Conservation (phyloP, 2,797 vertebrate species). For the Enteromius fasciolatus region DNA sequence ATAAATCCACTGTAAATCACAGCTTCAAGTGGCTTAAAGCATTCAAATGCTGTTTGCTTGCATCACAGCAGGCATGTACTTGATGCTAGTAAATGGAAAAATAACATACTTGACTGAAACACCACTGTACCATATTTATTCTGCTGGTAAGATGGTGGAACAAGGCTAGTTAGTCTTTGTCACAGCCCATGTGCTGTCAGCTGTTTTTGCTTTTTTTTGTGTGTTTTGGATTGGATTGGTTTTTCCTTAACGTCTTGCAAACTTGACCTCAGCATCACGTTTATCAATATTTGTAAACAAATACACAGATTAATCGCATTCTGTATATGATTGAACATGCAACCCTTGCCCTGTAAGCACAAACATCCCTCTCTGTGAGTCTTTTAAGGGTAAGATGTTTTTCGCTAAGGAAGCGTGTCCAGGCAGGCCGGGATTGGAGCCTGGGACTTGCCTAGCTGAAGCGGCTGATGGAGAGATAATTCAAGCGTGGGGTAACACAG, state of each 20-base stretch:
- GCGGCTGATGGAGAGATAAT: conserved; percentile 67
- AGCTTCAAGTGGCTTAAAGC: background rate
- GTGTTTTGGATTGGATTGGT: conserved; percentile 8
- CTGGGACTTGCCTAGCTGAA: conserved; percentile 63
- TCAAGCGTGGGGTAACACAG: conserved; percentile 58
- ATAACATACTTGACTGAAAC: too few relatives aligned
- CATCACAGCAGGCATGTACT: background rate
- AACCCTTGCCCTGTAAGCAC: conserved; percentile 23
- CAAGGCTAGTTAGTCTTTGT: conserved; percentile 3
- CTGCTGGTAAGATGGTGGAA: conserved; percentile 4
- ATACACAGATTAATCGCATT: conserved; percentile 20
- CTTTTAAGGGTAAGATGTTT: conserved; percentile 15
- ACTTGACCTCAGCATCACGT: conserved; percentile 5
- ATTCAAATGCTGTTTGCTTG: background rate
- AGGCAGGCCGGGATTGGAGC: conserved; percentile 64
- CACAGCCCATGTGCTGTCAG: background rate
- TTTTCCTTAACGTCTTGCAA: conserved; percentile 1
- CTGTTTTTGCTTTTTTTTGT: background rate
- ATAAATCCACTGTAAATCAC: too few relatives aligned
- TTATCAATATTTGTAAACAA: conserved; percentile 16
- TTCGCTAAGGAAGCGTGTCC: conserved; percentile 60
- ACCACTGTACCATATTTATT: conserved; percentile 23
- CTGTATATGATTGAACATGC: conserved; percentile 22
- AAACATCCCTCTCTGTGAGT: conserved; percentile 19
- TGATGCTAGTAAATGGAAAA: background rate